These are phyloP conservation scores for Melanostoma scalare DNA, from an alignment of 2,888 invertebrate genomes.

Conservation along the genomic window DNA sequence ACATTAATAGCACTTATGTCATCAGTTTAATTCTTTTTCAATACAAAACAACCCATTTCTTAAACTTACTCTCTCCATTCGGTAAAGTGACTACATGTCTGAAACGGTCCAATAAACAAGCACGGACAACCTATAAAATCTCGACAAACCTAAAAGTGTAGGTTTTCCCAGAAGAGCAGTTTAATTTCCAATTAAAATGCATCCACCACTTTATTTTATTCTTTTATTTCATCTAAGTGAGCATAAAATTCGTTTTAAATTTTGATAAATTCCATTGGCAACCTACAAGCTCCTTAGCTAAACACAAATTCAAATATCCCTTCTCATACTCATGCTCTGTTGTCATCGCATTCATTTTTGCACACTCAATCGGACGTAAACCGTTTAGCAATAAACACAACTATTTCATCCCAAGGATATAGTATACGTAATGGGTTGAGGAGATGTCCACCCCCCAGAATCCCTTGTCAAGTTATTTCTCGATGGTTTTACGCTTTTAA, in stretches of 20 bases:
- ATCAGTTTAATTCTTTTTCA: too few relatives aligned
- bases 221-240: slow-evolving; percentile 29
- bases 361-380: slow-evolving; percentile 65
- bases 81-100: too few relatives aligned
- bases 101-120: too few relatives aligned
- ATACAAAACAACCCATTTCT: too few relatives aligned
- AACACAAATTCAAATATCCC: slow-evolving; percentile 31
- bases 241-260: slow-evolving; percentile 47
- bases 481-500: slow-evolving; percentile 46
- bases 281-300: not conserved
- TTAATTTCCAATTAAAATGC: slow-evolving; percentile 63
- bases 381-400: slow-evolving; percentile 70
- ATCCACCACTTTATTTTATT: slow-evolving; percentile 31
- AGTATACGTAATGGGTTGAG: slow-evolving; percentile 43
- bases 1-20: too few relatives aligned
- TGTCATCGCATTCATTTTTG: not conserved
- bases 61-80: too few relatives aligned
- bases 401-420: slow-evolving; percentile 46
- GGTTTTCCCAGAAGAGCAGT: too few relatives aligned
- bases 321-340: not conserved
- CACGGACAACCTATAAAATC: too few relatives aligned
- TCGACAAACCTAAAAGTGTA: too few relatives aligned
- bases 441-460: slow-evolving; percentile 59
- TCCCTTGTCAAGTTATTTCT: slow-evolving; percentile 59
- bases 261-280: slow-evolving; percentile 31